Evolutionary conservation across 2,113 vertebrate species (phyloP), one percentile per base, ranked within the genome.

Genomic region (Otus sunia): DNA sequence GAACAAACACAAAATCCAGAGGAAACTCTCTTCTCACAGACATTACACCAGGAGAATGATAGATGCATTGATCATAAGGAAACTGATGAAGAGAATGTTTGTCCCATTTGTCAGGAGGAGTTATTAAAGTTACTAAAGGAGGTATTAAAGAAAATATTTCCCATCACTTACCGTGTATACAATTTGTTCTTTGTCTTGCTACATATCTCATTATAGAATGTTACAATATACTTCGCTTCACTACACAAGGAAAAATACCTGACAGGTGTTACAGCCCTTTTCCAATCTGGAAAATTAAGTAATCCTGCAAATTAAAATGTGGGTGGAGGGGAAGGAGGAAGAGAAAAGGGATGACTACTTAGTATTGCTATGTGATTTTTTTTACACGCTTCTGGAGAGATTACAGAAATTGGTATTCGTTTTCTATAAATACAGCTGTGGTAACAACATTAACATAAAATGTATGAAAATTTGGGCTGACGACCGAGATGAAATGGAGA

Each of bases 401-500:
- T 30, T 29, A 78, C 3, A 84, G 29, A 50, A 73, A 56, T 20
- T 17, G 5, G 19, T 59, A 50, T 63, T 32, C 1, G 10, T 93
- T 93, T 92, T 85, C 21, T 53, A 34, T 71, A 99, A 98, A 88
- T 98, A 98, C 47, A 95, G 98, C 45, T 98, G 97, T 88, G 98
- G 97, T 73, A 99, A 98, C 84, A 98, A 92, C 5, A 14, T 98
- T 71, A 98, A 99, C 88, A 97, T 99, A 87, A 98, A 96, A 69
- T 98, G 98, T 82, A 97, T 98, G 98, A 98, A 98, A 81, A 95
- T 98, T 53, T 98, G 98, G 97, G 96, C 82, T 3, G 95, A 97
- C 41, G 93, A 98, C 85, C 97, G 98, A 90, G 71, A 64, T 27
- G 78, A 78, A 10, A 55, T 41, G 5, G 92, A 97, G 15, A 66